Evolutionary conservation across 2,113 vertebrate species (phyloP), one percentile per base, ranked within the genome.

Genomic region (Thunnus maccoyii): DNA sequence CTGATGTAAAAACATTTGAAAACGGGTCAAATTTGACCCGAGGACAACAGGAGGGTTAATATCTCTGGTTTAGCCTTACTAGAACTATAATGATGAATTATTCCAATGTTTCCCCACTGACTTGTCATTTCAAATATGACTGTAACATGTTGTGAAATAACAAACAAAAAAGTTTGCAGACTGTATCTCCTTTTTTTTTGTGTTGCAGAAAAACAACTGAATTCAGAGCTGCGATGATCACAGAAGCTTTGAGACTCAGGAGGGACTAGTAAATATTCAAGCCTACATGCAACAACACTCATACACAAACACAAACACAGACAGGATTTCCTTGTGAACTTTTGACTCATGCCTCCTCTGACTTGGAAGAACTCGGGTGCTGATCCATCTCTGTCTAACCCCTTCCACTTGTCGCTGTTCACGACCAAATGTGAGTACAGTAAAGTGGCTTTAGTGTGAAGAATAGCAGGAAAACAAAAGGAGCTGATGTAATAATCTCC

Each of bases 401-500:
- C 18, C 68, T 69, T 20, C 56, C 83, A 80, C 75, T 76, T 55
- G 68, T 83, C 80, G 74, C 22, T 48, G 55, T 20, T 86, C 2
- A 20, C 36, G 11, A 20, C 54, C 36, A 50, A 76, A 76, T 72
- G 27, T 63, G 25, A 20, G 27, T 54, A 56, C 11, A 41, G 36
- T 62, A 72, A 73, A 80, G 47, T 58, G 58, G 57, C 46, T 13
- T 58, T 76, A 81, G 65, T 84, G 52, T 78, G 77, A 82, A 68
- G 41, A 58, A 78, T 51, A 46, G 64, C 6, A 27, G 36, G 9
- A 41, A 13, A 63, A 48, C 73, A 17, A 60, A 72, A 76, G 11
- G 18, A 51, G 74, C 65, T 78, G 70, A 78, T 48, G 65, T 46
- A 74, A 76, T 61, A 46, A 4, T 5, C 17, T 20, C 9, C 2